Evolutionary conservation across 2,888 invertebrate species (phyloP).

Genomic region (Allacma fusca): DNA sequence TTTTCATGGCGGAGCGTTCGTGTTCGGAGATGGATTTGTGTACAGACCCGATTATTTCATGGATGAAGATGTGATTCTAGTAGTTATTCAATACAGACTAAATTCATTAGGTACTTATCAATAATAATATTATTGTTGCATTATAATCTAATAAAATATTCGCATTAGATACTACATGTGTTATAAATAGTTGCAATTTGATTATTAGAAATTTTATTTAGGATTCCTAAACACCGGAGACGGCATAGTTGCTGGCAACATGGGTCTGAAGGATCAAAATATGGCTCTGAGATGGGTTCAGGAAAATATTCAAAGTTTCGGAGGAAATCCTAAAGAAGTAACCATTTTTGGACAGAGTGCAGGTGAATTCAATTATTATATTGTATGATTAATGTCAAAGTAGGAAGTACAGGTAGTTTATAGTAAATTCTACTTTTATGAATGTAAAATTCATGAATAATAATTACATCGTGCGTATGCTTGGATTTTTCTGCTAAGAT

Average conservation of each 20-base stretch:
- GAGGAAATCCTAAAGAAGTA: conserved; percentile 4
- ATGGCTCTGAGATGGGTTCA: conserved; percentile 34
- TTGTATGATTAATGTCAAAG: too few species aligned
- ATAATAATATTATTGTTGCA: too few species aligned
- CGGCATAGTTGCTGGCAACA: not conserved
- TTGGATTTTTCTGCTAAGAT: too few species aligned
- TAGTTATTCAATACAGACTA: conserved; percentile 52
- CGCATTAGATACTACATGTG: too few species aligned
- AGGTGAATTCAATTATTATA: too few species aligned
- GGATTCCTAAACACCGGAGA: conserved; percentile 20
- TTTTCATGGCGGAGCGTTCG: conserved; percentile 28
- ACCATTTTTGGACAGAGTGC: too few species aligned
- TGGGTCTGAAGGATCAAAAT: conserved; percentile 19
- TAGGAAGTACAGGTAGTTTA: too few species aligned
- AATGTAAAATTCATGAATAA: too few species aligned
- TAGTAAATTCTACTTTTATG: too few species aligned
- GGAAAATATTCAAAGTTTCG: conserved; percentile 29
- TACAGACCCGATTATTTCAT: conserved; percentile 27
- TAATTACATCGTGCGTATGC: too few species aligned
- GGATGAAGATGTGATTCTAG: conserved; percentile 47
- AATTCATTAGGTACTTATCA: conserved; percentile 45
- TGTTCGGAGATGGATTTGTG: conserved; percentile 9
- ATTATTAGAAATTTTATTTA: not conserved
- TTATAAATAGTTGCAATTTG: too few species aligned
- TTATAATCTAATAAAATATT: too few species aligned